Conservation (phyloP, 2,113 vertebrate species). For the Aptenodytes patagonicus region DNA sequence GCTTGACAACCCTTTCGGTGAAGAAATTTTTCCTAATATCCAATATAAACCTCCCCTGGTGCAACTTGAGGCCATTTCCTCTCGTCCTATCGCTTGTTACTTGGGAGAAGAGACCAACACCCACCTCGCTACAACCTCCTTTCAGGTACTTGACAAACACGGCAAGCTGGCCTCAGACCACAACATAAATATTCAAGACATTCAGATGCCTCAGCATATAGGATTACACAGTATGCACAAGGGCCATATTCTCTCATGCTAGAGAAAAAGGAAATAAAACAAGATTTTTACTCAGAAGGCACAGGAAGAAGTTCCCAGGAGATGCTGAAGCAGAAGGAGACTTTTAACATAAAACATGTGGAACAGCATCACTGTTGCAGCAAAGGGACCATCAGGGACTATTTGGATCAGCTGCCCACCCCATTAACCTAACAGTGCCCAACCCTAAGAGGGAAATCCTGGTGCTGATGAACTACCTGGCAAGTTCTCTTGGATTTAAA, state of each 20-base stretch:
- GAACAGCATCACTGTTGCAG: rapidly evolving
- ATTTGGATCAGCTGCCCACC: neutral
- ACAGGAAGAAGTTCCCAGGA: neutral
- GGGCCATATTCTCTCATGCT: rapidly evolving
- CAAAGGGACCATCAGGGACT: neutral
- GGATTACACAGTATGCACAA: neutral
- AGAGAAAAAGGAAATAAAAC: neutral
- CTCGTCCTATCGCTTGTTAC: neutral
- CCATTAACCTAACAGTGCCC: neutral
- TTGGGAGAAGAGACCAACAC: neutral
- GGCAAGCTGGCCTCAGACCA: neutral
- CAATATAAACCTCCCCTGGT: neutral
- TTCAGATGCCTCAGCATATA: neutral
- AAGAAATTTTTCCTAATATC: neutral
- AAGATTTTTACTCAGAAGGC: neutral
- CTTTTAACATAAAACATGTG: neutral
- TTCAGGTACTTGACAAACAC: neutral
- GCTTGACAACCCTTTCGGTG: neutral
- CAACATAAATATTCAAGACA: neutral
- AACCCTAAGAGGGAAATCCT: neutral
- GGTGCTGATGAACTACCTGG: neutral
- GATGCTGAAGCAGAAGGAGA: neutral
- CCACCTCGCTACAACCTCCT: neutral
- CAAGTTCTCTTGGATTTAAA: neutral
- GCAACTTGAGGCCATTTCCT: neutral